Evolutionary conservation across 2,888 invertebrate species (phyloP), one percentile per base, ranked within the genome.

Genomic region (Euspilapteryx auroguttella): DNA sequence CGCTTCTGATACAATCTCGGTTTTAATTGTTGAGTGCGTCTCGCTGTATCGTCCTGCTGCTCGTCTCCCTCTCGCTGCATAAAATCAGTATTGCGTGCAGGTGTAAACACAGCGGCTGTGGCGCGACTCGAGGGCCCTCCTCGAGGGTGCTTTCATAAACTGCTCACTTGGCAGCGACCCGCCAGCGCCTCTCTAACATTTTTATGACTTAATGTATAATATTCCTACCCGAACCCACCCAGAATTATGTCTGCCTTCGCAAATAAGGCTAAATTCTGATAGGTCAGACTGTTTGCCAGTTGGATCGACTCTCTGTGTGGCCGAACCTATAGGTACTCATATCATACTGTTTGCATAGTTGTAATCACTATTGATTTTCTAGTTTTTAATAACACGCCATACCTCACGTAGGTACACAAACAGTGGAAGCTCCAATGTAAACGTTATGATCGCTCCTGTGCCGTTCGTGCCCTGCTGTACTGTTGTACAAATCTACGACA

Each of bases 401-500:
- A n/a, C n/a, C n/a, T n/a, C n/a, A n/a, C n/a, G n/a, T n/a, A n/a
- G n/a, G n/a, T n/a, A n/a, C n/a, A n/a, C 44, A 45, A 49, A 51
- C 47, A 47, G 46, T 43, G 48, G 56, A 65, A 62, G 57, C 63
- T 57, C 48, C 45, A 56, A 55, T 47, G 52, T 42, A 68, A 71
- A 66, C 48, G 63, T 45, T 34, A 39, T 40, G n/a, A n/a, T 37
- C 38, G 58, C 63, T 65, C 52, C 65, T 61, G 61, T 58, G n/a
- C n/a, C n/a, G n/a, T n/a, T n/a, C n/a, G n/a, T n/a, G n/a, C n/a
- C n/a, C n/a, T n/a, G n/a, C n/a, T n/a, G n/a, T n/a, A n/a, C n/a
- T n/a, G n/a, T n/a, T n/a, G n/a, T 61, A 66, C 58, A 66, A 66
- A 66, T 63, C 59, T 55, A 55, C 53, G 47, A 54, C 48, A 59